Conservation (phyloP, 2,113 vertebrate species). For the Nymphicus hollandicus region DNA sequence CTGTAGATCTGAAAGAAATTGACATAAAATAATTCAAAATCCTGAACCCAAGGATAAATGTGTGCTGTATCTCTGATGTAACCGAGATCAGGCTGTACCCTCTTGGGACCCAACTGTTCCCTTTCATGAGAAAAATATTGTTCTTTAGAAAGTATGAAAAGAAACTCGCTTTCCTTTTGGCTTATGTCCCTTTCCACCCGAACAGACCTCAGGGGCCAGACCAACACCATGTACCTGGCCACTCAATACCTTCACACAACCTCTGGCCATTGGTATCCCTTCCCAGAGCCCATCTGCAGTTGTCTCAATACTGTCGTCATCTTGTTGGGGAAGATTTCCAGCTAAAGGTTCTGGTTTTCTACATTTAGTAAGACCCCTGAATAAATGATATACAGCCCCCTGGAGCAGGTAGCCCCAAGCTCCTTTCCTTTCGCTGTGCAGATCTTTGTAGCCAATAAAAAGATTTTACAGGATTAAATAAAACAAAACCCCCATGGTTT, state of each 20-base stretch:
- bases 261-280: neutral
- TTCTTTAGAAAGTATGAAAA: neutral
- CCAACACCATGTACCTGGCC: neutral
- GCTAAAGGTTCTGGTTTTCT: neutral
- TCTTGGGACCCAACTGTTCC: neutral
- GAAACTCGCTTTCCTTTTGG: neutral
- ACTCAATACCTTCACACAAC: neutral
- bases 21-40: neutral
- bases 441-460: neutral
- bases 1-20: constrained; percentile 75
- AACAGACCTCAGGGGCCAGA: neutral
- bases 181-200: neutral
- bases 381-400: neutral
- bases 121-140: neutral
- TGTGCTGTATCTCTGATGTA: rapidly evolving
- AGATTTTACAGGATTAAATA: neutral
- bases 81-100: neutral
- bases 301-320: neutral
- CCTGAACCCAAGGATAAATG: neutral
- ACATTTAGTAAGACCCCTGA: neutral
- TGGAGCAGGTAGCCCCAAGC: neutral
- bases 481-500: neutral
- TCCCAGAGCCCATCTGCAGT: rapidly evolving
- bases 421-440: neutral
- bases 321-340: neutral